A percentile compares a stretch with the other conserved stretches of the same genome.
Conservation (phyloP, 64 coral and sea anemone genomes). For the Actinia equina region DNA sequence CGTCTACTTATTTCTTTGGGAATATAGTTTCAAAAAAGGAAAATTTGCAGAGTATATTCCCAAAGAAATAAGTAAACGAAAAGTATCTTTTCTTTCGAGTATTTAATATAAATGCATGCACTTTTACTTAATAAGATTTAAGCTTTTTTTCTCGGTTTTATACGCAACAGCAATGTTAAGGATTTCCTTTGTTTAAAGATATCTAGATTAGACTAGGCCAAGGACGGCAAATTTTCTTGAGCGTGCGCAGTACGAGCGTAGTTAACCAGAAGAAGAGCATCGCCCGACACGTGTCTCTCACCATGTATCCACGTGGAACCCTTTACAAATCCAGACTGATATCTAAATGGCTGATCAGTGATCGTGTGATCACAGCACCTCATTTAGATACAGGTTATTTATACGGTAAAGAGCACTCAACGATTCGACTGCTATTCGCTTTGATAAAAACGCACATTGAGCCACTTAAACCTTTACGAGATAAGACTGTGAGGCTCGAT, state of each 20-base stretch:
- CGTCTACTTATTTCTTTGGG: too few species aligned
- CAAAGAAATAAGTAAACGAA: too few species aligned
- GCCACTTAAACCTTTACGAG: slow-evolving; percentile 6
- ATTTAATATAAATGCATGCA: too few species aligned
- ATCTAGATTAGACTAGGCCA: background rate
- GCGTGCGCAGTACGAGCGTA: background rate
- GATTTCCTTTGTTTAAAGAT: background rate
- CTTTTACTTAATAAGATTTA: too few species aligned
- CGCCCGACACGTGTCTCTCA: slow-evolving; percentile 10
- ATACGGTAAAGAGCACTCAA: background rate
- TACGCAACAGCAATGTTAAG: background rate
- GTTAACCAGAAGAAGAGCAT: background rate
- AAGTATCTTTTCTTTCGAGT: too few species aligned
- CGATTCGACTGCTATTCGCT: background rate
- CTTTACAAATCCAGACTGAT: background rate
- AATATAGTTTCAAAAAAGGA: too few species aligned
- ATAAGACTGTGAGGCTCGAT: background rate
- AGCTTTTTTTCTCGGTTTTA: background rate
- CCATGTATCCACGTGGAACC: background rate
- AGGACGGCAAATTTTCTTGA: background rate
- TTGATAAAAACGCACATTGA: background rate
- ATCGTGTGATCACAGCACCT: background rate
- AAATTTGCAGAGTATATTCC: too few species aligned
- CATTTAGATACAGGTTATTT: background rate
- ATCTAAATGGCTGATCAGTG: slow-evolving; percentile 13